Conservation (phyloP, 2,888 invertebrate genomes). For the Diaphora mendica region DNA sequence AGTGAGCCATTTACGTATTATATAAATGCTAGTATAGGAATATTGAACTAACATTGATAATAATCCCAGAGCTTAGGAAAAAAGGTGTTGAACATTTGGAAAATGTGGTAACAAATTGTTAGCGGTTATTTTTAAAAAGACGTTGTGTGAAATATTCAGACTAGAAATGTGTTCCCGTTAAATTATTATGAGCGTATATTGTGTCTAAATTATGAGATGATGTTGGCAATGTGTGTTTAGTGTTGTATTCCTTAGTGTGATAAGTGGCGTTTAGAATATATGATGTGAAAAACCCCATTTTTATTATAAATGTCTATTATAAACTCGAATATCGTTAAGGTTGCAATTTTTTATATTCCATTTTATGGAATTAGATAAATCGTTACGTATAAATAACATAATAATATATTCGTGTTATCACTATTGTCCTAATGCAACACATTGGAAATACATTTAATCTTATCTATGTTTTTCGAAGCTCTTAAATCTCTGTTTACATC, state of each 20-base stretch:
- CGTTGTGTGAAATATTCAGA: conserved; percentile 52
- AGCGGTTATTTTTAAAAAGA: conserved; percentile 54
- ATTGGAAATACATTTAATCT: neutral
- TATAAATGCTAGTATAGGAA: conserved; percentile 59
- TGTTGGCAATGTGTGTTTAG: conserved; percentile 39
- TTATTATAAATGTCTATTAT: conserved; percentile 40
- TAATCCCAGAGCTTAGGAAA: conserved; percentile 73
- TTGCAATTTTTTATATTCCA: conserved; percentile 43
- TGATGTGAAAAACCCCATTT: conserved; percentile 40
- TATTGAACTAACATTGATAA: conserved; percentile 55
- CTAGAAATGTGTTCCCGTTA: conserved; percentile 72
- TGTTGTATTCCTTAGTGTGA: conserved; percentile 32
- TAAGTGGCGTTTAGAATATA: conserved; percentile 23
- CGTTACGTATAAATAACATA: conserved; percentile 9
- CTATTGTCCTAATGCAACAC: neutral
- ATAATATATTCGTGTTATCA: conserved; percentile 12
- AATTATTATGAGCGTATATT: conserved; percentile 56
- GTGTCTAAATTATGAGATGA: conserved; percentile 41
- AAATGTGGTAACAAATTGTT: conserved; percentile 60
- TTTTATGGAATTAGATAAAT: conserved; percentile 38
- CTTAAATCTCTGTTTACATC: too few relatives aligned
- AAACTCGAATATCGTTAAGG: conserved; percentile 34
- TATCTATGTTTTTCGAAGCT: neutral
- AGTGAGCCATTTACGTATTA: conserved; percentile 64
- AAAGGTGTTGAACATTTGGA: conserved; percentile 55